phyloP scores from a whole-genome alignment of 2,113 vertebrate species.

The Suricata suricatta region DNA sequence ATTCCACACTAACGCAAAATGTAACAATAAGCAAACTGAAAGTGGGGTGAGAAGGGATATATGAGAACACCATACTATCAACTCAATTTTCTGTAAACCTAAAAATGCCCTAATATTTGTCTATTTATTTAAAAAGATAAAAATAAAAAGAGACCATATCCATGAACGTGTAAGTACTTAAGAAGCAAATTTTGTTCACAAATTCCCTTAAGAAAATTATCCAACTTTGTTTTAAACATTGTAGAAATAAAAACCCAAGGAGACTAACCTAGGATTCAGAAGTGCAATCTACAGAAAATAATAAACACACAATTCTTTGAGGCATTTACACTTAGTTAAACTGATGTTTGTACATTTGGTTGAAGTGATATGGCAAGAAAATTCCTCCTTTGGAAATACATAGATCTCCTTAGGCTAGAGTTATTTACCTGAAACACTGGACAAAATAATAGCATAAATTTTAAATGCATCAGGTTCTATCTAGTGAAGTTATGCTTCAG shows the following conservation, averaged over 20 bases:
- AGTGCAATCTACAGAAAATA: not conserved
- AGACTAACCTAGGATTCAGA: not conserved
- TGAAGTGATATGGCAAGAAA: not conserved
- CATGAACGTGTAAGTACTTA: not conserved
- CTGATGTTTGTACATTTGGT: not conserved
- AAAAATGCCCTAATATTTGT: not conserved
- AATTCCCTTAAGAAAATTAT: conserved; percentile 40
- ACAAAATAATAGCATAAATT: not conserved
- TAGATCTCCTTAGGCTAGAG: not conserved
- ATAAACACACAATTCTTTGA: not conserved
- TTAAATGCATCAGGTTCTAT: not conserved
- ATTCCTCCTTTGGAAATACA: not conserved
- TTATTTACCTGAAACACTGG: not conserved
- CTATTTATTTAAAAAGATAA: not conserved
- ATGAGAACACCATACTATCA: not conserved
- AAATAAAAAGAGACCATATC: not conserved
- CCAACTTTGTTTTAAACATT: not conserved
- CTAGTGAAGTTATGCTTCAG: not conserved
- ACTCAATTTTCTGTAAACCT: not conserved
- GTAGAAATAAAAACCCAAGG: not conserved
- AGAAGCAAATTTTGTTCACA: not conserved
- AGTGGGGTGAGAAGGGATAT: not conserved
- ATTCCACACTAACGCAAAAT: not conserved
- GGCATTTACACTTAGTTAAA: not conserved
- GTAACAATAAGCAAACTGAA: not conserved